Evolutionary conservation across 1,140 invertebrate species (phyloP).

Genomic region (Plodia interpunctella): DNA sequence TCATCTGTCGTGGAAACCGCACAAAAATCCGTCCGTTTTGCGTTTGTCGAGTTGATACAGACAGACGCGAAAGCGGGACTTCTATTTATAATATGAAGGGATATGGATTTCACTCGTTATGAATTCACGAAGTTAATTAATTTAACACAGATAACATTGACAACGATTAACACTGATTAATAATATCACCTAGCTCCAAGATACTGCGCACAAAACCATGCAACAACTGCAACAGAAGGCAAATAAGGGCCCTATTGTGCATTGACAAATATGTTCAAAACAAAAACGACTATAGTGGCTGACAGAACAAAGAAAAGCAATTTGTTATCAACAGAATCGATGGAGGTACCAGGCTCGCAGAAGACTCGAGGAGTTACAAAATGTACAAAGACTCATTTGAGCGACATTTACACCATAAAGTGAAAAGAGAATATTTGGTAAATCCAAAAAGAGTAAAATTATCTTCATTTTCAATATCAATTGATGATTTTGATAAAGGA

Average conservation of each 20-base stretch:
- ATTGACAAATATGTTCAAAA: slow-evolving; percentile 38
- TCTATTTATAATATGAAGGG: too few relatives aligned
- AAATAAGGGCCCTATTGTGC: slow-evolving; percentile 5
- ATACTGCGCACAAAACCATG: not conserved
- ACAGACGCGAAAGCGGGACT: too few relatives aligned
- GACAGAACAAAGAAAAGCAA: slow-evolving; percentile 66
- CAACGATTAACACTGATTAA: not conserved
- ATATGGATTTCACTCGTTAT: too few relatives aligned
- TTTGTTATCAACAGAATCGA: slow-evolving; percentile 69
- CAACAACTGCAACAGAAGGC: not conserved
- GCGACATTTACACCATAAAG: not conserved
- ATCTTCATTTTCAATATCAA: too few relatives aligned
- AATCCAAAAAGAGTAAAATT: too few relatives aligned
- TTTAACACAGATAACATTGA: not conserved
- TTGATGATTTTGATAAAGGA: too few relatives aligned
- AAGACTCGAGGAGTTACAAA: slow-evolving; percentile 46
- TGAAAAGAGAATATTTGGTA: too few relatives aligned
- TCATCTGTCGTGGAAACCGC: too few relatives aligned
- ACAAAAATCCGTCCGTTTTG: too few relatives aligned
- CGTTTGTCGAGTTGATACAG: too few relatives aligned
- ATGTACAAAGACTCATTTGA: slow-evolving; percentile 30
- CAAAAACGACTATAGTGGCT: slow-evolving; percentile 26
- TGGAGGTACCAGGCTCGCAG: slow-evolving; percentile 50
- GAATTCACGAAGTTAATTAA: too few relatives aligned
- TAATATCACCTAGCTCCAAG: not conserved